Evolutionary conservation across 1,140 invertebrate species (phyloP).

Genomic region (Macrocentrus cingulum): DNA sequence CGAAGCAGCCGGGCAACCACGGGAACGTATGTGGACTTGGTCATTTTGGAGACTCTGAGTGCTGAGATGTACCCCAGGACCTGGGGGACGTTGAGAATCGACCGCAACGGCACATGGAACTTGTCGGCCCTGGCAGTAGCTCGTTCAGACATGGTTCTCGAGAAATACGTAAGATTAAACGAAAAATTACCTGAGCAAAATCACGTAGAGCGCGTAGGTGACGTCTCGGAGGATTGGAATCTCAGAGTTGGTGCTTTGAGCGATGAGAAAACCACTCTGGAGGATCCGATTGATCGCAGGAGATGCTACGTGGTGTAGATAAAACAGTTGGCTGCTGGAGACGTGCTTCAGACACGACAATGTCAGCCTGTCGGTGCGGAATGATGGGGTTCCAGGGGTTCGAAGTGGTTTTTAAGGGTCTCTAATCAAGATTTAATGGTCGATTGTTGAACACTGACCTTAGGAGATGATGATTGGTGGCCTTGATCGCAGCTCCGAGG

Average conservation of each 20-base stretch:
- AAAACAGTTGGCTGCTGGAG: not conserved
- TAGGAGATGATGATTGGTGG: too few relatives aligned
- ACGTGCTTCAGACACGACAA: not conserved
- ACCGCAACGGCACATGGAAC: not conserved
- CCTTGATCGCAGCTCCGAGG: too few relatives aligned
- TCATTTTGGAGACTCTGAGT: not conserved
- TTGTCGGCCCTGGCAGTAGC: not conserved
- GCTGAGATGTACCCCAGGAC: not conserved
- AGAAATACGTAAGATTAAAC: not conserved
- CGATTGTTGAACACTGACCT: too few relatives aligned
- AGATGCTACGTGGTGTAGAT: not conserved
- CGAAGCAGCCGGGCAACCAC: not conserved
- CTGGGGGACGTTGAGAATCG: not conserved
- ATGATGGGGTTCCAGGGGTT: too few relatives aligned
- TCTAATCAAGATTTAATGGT: too few relatives aligned
- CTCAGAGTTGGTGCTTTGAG: not conserved
- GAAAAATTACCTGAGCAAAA: not conserved
- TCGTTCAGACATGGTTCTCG: not conserved
- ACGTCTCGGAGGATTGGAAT: not conserved
- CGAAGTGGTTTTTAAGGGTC: too few relatives aligned
- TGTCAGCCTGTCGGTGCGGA: not conserved
- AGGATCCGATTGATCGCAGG: not conserved
- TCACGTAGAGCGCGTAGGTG: not conserved
- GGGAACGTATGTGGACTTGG: not conserved
- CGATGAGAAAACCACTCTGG: not conserved